Conservation (phyloP, 2,113 vertebrate genomes). For the Hypocryptadius cinnamomeus region DNA sequence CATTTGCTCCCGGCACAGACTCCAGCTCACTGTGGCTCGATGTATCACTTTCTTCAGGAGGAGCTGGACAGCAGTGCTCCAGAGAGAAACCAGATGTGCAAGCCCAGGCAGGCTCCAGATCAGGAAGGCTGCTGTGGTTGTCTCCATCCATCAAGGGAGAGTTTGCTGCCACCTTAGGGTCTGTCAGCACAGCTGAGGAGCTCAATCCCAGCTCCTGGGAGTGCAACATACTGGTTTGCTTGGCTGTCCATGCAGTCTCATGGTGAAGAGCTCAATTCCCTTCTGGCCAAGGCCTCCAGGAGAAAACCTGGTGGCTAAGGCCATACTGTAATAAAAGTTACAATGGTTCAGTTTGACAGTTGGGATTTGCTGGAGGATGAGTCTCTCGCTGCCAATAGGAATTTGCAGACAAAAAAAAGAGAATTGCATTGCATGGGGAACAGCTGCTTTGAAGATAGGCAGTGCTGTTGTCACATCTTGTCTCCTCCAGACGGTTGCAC, state of each 20-base stretch:
- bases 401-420: not conserved
- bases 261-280: not conserved
- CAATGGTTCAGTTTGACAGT: not conserved
- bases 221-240: not conserved
- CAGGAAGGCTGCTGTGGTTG: not conserved
- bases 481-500: not conserved
- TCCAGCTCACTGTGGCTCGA: not conserved
- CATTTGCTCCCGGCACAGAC: not conserved
- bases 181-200: slow-evolving; percentile 27
- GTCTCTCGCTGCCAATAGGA: not conserved
- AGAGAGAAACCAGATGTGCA: slow-evolving; percentile 41
- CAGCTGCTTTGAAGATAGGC: not conserved
- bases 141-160: not conserved
- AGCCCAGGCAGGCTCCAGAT: not conserved
- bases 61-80: slow-evolving; percentile 34
- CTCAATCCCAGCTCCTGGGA: accelerated
- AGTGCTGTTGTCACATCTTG: not conserved
- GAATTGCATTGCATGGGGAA: accelerated
- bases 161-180: slow-evolving; percentile 57
- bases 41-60: not conserved
- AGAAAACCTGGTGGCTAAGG: not conserved
- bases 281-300: not conserved
- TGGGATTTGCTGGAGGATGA: not conserved
- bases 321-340: not conserved
- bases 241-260: not conserved